phyloP scores from a whole-genome alignment of 2,888 invertebrate species.

The Caenorhabditis sp. region DNA sequence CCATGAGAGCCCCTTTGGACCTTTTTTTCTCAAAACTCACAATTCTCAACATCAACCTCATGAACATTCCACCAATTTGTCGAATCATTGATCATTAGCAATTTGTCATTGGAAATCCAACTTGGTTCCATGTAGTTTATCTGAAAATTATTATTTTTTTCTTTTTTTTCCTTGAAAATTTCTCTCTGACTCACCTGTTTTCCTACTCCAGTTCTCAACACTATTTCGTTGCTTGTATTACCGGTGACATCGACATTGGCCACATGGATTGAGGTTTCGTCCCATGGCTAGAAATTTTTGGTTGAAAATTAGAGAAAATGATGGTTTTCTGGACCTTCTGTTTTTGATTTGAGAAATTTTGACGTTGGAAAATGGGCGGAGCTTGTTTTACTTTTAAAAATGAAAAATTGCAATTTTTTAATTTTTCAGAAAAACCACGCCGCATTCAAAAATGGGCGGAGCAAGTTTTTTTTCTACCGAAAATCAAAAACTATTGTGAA shows the following conservation, averaged over 20 bases:
- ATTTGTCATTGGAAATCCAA: slow-evolving; percentile 70
- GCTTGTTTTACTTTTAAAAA: too few species aligned
- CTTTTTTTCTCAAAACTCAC: too few species aligned
- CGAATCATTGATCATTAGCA: slow-evolving; percentile 71
- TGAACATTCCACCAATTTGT: slow-evolving; percentile 73
- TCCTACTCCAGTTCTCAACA: slow-evolving; percentile 38
- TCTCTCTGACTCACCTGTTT: slow-evolving; percentile 18
- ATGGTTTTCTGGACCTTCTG: too few species aligned
- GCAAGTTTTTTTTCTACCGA: too few species aligned
- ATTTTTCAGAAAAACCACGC: too few species aligned
- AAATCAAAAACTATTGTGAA: too few species aligned
- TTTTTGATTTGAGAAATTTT: too few species aligned
- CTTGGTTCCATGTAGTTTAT: slow-evolving; percentile 71
- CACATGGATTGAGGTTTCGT: slow-evolving; percentile 71
- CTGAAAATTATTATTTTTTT: background rate
- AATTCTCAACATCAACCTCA: slow-evolving; percentile 52
- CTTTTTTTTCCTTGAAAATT: background rate
- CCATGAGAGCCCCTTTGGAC: too few species aligned
- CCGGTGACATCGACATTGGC: slow-evolving; percentile 66
- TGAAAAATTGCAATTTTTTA: too few species aligned
- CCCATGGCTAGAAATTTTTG: slow-evolving; percentile 72
- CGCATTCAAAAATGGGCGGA: too few species aligned
- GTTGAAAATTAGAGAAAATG: too few species aligned
- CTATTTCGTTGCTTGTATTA: slow-evolving; percentile 45
- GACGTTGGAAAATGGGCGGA: too few species aligned